Base-by-base conservation (phyloP, 2,888 invertebrate genomes). In the Argynnis bischoffii region DNA sequence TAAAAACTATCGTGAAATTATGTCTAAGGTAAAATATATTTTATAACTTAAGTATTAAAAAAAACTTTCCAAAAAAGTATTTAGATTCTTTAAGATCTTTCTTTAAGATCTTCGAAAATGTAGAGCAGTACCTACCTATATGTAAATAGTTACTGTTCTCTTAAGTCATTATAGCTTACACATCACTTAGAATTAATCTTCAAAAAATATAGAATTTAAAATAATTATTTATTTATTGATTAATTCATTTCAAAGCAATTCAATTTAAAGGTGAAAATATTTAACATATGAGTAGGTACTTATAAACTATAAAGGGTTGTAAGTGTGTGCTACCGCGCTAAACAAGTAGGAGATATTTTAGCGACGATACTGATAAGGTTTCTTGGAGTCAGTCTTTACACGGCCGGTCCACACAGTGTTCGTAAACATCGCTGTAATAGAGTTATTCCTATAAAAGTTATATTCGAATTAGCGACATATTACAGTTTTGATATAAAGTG, bases 361-460 rank as follows among this genome's bases (percentile, higher is more conserved):
- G 71, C 70, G 73, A 72, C 72, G 72, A 72, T 68, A 69, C 63
- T 72, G 79, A 79, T 78, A 78, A 78, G 73, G 76, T 71, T 75
- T 75, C 74, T 72, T 70, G 35, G 41, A 71, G 72, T 69, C 81
- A 82, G 81, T 81, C 73, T 66, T 74, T 69, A 72, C 66, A 66
- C 76, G 77, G 56, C 75, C 71, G 72, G 72, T 69, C 55, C 63
- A 61, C 67, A 67, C 60, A 54, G 69, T 55, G 74, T 70, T 61
- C 74, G 73, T 59, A 56, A 66, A 69, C 55, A 31, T 63, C 8
- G n/a, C 15, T 8, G 5, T 47, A 35, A 60, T 64, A 26, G 4
- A n/a, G 16, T 31, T 50, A 35, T 48, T n/a, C 48, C 14, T 31
- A 31, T 60, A 13, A 6, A 46, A 47, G 31, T 16, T n/a, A 6